A percentile compares a stretch with the other conserved stretches of the same genome.
These are phyloP conservation scores for Rhinogobio ventralis DNA, from an alignment of 2,797 vertebrate species.

Conservation along the genomic window DNA sequence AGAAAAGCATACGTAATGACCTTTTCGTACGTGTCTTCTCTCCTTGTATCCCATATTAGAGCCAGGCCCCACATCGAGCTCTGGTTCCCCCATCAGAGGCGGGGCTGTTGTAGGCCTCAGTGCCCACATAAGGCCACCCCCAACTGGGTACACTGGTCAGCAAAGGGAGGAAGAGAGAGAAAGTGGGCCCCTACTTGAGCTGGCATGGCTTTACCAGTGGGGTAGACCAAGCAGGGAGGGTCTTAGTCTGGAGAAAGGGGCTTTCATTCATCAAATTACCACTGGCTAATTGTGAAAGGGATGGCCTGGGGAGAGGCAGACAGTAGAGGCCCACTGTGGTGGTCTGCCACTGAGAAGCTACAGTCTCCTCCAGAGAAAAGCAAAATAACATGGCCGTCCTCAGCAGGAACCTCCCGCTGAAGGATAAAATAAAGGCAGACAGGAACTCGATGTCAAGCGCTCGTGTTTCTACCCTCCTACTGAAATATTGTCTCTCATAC, in stretches of 20 bases:
- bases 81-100: constrained; percentile 4
- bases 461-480: constrained; percentile 20
- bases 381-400: constrained; percentile 36
- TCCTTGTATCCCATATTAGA: constrained; percentile 23
- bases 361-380: constrained; percentile 36
- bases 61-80: not conserved
- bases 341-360: constrained; percentile 51
- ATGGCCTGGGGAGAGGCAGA: constrained; percentile 75
- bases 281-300: constrained; percentile 80
- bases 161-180: constrained; percentile 8
- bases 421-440: constrained; percentile 22
- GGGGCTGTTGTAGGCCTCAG: constrained; percentile 40
- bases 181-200: constrained; percentile 49
- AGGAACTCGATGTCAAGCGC: constrained; percentile 26
- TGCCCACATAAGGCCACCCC: constrained; percentile 28
- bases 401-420: constrained; percentile 15
- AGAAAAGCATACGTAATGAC: not conserved
- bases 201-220: constrained; percentile 48
- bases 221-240: constrained; percentile 37
- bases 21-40: not conserved
- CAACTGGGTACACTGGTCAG: constrained; percentile 39
- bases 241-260: constrained; percentile 63
- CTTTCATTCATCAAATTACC: constrained; percentile 77
- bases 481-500: constrained; percentile 27
- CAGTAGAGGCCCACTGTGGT: constrained; percentile 61